Conservation (phyloP, 35 echinoderm and acorn worm species). For the Diadema setosum region DNA sequence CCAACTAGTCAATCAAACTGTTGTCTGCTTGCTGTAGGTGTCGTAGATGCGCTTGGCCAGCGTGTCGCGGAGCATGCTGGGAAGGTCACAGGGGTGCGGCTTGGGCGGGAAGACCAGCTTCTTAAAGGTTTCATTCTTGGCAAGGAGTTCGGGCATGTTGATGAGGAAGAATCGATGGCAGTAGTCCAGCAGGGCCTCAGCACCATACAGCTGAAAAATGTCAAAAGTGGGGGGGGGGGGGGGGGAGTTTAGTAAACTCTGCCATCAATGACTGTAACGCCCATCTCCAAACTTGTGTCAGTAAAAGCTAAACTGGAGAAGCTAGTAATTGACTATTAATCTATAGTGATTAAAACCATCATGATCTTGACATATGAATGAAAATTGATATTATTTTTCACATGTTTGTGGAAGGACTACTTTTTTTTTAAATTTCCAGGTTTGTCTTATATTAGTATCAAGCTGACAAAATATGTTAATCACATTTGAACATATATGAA, state of each 20-base stretch:
- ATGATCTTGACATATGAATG: no score
- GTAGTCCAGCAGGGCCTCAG: constrained; percentile 64
- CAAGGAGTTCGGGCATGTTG: constrained; percentile 71
- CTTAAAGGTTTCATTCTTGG: constrained; percentile 75
- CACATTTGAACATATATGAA: no score
- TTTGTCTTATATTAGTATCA: no score
- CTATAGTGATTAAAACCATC: no score
- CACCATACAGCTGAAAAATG: constrained; percentile 75
- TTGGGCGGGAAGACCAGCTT: constrained; percentile 63
- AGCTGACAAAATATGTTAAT: no score
- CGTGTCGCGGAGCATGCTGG: constrained; percentile 39
- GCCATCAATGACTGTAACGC: no score
- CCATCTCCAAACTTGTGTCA: background rate
- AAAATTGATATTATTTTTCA: no score
- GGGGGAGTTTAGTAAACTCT: no score
- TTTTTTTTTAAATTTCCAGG: no score
- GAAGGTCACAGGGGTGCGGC: constrained; percentile 41
- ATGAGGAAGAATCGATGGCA: constrained; percentile 85
- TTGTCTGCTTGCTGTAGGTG: constrained; percentile 33
- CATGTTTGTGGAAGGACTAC: no score
- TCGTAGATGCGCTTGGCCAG: constrained; percentile 43
- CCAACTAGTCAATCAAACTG: no score
- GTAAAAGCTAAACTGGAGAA: background rate
- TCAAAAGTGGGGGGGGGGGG: no score
- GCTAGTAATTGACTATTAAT: background rate